A percentile compares a stretch with the other conserved stretches of the same genome.
These are phyloP conservation scores for Scelioninae gen. 2 DNA, from an alignment of 2,888 invertebrate genomes.

Conservation along the genomic window DNA sequence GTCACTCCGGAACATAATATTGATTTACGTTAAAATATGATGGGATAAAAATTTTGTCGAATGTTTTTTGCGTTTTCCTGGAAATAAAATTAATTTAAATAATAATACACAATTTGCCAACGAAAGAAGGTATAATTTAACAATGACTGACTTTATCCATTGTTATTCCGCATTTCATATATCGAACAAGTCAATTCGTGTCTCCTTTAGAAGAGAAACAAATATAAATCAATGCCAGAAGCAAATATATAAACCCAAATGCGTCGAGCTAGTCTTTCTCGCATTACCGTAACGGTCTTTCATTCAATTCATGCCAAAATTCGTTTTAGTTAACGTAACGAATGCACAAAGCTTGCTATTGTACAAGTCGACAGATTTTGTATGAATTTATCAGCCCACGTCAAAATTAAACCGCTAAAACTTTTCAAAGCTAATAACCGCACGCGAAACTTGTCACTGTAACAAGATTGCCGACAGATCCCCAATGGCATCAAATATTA, in stretches of 20 bases:
- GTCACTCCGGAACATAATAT: conserved; percentile 8
- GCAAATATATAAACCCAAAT: not conserved
- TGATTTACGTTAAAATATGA: conserved; percentile 22
- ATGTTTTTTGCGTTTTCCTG: conserved; percentile 12
- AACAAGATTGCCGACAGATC: too few relatives aligned
- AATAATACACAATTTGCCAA: not conserved
- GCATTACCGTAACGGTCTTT: not conserved
- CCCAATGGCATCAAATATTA: too few relatives aligned
- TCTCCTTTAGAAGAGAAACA: not conserved
- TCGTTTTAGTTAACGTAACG: not conserved
- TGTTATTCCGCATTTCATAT: too few relatives aligned
- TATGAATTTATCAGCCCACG: too few relatives aligned
- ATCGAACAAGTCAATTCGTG: not conserved
- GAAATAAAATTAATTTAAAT: conserved; percentile 32
- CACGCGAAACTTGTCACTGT: too few relatives aligned
- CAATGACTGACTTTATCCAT: too few relatives aligned
- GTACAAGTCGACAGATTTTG: not conserved
- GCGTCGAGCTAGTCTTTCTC: not conserved
- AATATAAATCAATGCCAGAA: conserved; percentile 10
- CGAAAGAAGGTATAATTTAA: not conserved
- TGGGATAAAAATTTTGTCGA: conserved; percentile 32
- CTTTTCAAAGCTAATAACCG: too few relatives aligned
- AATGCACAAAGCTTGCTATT: not conserved
- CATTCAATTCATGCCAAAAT: not conserved
- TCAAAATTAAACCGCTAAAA: too few relatives aligned